Evolutionary conservation across 2,888 invertebrate genomes (phyloP), one percentile per base, ranked within the genome.

Genomic region (Netelia fuscicornis): DNA sequence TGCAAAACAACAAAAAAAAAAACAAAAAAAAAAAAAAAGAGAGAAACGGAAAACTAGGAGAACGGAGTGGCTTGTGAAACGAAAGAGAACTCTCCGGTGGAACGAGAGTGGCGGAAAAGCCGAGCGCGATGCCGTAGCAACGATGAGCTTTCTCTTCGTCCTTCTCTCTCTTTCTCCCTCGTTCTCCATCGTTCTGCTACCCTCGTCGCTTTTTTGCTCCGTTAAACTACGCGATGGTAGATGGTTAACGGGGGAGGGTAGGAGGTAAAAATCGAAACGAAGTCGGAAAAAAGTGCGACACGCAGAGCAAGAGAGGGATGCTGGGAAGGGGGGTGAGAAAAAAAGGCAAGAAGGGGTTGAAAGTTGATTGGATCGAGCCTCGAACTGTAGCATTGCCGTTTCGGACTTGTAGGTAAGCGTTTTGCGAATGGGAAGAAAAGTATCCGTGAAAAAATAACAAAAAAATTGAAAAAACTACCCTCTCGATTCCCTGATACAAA

Each of bases 291-390:
- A 67, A 60, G 30, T 58, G 20, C 9, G 70, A 25, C 17, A 68
- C 30, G 54, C 17, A 20, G 42, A 5, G n/a, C 42, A 20, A 1
- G 54, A 30, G 58, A 58, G 8, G 5, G 42, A 42, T 44, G 25
- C 23, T 64, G 54, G 52, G n/a, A n/a, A 17, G 58, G 48, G 42
- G 62, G 44, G 30, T 42, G 23, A 37, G 30, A 11, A n/a, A 30
- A 30, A 2, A 30, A 17, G 17, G 37, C 42, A 56, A 80, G 56
- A 13, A 30, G 37, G 64, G 42, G 60, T 70, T 76, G 75, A 54
- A 60, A 76, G 80, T 84, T 81, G 80, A 81, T 84, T 84, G 84
- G 84, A 84, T 76, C 76, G 56, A 60, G 68, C 11, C 54, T 67
- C 70, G 48, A 71, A 70, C 20, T 42, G 62, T 62, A 64, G 70